phyloP scores from a whole-genome alignment of 37 sponge, comb jelly and placozoan genomes.

The Agelas oroides region DNA sequence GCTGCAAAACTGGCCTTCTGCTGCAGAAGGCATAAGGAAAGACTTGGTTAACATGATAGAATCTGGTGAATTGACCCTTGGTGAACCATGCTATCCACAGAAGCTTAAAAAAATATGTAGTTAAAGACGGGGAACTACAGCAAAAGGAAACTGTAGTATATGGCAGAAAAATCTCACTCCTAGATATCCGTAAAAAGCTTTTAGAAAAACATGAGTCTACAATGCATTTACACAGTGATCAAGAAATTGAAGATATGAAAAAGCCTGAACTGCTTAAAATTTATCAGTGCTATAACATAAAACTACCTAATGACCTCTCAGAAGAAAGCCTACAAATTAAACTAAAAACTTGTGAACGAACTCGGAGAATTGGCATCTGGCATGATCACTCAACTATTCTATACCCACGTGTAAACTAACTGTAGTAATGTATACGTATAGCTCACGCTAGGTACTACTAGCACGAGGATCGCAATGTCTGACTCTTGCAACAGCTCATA shows the following conservation, averaged over 20 bases:
- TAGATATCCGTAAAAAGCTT: slow-evolving; percentile 35
- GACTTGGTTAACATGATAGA: slow-evolving; percentile 12
- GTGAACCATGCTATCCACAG: slow-evolving; percentile 37
- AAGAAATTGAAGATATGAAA: slow-evolving; percentile 9
- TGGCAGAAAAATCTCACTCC: slow-evolving; percentile 42
- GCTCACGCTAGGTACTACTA: too few species aligned
- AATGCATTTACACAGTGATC: slow-evolving; percentile 49
- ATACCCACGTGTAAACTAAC: too few species aligned
- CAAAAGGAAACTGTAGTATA: slow-evolving; percentile 13
- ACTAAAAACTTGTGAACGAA: not conserved
- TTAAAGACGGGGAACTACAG: slow-evolving; percentile 19
- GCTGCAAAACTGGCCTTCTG: slow-evolving; percentile 20
- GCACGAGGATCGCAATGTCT: too few species aligned
- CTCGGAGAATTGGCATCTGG: slow-evolving; percentile 12
- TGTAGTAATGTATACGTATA: too few species aligned
- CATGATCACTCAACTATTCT: slow-evolving; percentile 36
- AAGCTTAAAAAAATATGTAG: slow-evolving; percentile 4
- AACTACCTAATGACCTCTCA: slow-evolving; percentile 12
- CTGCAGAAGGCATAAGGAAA: not conserved
- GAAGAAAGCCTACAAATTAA: not conserved
- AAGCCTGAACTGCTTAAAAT: slow-evolving; percentile 2
- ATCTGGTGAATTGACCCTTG: slow-evolving; percentile 30
- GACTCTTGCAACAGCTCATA: too few species aligned
- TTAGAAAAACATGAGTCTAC: slow-evolving; percentile 17
- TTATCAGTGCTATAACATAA: not conserved